A percentile compares a stretch with the other conserved stretches of the same genome.
These are phyloP conservation scores for Caradrina clavipalpis DNA, from an alignment of 2,888 invertebrate species.

Conservation along the genomic window DNA sequence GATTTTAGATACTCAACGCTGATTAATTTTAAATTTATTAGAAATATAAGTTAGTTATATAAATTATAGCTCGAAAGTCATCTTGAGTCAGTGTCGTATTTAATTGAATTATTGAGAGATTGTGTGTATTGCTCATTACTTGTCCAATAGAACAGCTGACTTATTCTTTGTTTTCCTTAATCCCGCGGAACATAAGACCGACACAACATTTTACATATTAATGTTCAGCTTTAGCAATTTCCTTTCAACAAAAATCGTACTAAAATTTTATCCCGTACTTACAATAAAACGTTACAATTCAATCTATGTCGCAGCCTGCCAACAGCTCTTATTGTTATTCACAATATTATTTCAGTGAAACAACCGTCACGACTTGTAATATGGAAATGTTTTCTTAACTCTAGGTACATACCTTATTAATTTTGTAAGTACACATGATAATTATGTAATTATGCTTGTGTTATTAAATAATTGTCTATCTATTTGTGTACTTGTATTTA, in stretches of 20 bases:
- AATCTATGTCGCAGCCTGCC: constrained; percentile 34
- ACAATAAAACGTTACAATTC: constrained; percentile 45
- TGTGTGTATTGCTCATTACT: too few relatives aligned
- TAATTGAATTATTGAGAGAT: too few relatives aligned
- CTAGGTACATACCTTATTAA: too few relatives aligned
- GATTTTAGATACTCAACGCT: too few relatives aligned
- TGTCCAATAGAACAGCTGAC: not conserved
- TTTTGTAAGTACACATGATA: too few relatives aligned
- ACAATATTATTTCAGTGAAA: constrained; percentile 33
- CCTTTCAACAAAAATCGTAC: constrained; percentile 45
- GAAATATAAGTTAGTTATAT: too few relatives aligned
- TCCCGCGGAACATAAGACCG: constrained; percentile 14
- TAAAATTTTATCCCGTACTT: constrained; percentile 53
- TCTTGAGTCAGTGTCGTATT: too few relatives aligned
- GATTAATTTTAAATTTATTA: too few relatives aligned
- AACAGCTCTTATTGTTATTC: constrained; percentile 47
- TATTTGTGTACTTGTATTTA: too few relatives aligned
- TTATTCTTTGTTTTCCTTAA: constrained; percentile 24
- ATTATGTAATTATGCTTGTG: too few relatives aligned
- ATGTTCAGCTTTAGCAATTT: constrained; percentile 37
- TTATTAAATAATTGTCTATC: too few relatives aligned
- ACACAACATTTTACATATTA: constrained; percentile 39
- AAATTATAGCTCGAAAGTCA: too few relatives aligned
- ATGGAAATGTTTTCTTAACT: constrained; percentile 5
- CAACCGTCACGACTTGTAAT: constrained; percentile 9